Percentiles rank a stretch among this genome's conserved stretches.
Conservation (phyloP, 2,888 invertebrate species). For the Idaea aversata region DNA sequence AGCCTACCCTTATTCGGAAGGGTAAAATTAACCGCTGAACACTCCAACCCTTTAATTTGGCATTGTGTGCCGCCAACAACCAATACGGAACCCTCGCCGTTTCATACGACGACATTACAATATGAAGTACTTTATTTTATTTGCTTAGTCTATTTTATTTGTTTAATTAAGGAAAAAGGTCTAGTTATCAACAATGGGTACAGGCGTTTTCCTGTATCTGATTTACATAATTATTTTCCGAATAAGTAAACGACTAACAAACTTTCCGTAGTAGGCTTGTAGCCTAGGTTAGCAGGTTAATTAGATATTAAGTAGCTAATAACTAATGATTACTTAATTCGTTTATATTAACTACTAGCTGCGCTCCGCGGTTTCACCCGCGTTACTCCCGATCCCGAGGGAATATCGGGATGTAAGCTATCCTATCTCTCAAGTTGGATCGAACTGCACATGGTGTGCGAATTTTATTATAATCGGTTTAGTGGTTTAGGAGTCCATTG, state of each 20-base stretch:
- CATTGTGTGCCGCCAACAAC: constrained; percentile 31
- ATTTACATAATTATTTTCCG: constrained; percentile 7
- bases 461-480: too few relatives aligned
- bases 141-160: constrained; percentile 26
- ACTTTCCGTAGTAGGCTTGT: not conserved
- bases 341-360: too few relatives aligned
- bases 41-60: constrained; percentile 31
- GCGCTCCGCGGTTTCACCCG: too few relatives aligned
- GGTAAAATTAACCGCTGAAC: constrained; percentile 32
- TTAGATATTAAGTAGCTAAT: not conserved
- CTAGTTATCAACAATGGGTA: constrained; percentile 7
- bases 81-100: constrained; percentile 24
- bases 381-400: too few relatives aligned
- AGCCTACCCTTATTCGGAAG: constrained; percentile 26
- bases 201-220: constrained; percentile 8
- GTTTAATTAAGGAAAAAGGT: constrained; percentile 25
- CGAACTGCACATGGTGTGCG: too few relatives aligned
- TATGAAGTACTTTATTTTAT: constrained; percentile 29
- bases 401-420: too few relatives aligned
- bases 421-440: too few relatives aligned
- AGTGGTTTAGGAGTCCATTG: too few relatives aligned
- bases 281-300: not conserved
- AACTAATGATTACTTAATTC: too few relatives aligned
- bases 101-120: constrained; percentile 26
- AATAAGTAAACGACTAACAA: not conserved